A percentile compares a stretch with the other conserved stretches of the same genome.
Evolutionary conservation across 1,140 invertebrate genomes (phyloP).

Genomic region (Apis cerana): DNA sequence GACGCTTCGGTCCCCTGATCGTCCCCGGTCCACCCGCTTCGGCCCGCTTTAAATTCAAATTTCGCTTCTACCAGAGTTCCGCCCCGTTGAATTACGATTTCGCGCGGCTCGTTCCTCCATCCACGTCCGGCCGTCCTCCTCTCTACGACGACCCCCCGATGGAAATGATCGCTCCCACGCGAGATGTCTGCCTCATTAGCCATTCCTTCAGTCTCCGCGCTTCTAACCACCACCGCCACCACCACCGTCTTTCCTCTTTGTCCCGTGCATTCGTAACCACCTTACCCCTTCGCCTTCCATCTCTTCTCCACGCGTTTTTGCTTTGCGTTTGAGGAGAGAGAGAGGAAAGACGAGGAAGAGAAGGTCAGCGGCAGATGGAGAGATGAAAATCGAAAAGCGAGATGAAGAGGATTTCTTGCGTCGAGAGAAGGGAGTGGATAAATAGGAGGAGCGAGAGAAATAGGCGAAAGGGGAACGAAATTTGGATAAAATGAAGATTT

Average conservation of each 20-base stretch:
- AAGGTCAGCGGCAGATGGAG: neutral
- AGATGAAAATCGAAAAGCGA: constrained; percentile 26
- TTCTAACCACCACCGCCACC: constrained; percentile 8
- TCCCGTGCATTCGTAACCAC: too few species aligned
- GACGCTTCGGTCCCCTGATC: constrained; percentile 40
- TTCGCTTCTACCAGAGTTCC: constrained; percentile 48
- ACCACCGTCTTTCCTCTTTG: too few species aligned
- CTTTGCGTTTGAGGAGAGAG: neutral
- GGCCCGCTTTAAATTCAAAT: constrained; percentile 67
- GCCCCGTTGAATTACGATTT: constrained; percentile 60
- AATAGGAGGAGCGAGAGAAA: too few species aligned
- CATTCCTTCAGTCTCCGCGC: constrained; percentile 71
- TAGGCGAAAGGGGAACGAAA: too few species aligned
- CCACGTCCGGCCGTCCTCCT: neutral
- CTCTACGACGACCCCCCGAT: constrained; percentile 32
- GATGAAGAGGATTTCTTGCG: neutral
- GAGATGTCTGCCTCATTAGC: constrained; percentile 73
- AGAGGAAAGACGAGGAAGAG: constrained; percentile 31
- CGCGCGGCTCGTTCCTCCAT: neutral
- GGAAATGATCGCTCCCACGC: constrained; percentile 70
- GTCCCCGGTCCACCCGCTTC: constrained; percentile 51
- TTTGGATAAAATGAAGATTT: too few species aligned
- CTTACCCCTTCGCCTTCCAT: neutral
- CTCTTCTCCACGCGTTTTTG: neutral
- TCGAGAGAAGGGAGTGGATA: neutral